Conservation (phyloP, 2,113 vertebrate species). For the cat (Felis catus) region F.catus_Fca126_mat1.0 CM031424.1:23025001-23025500, state of each 20-base stretch:
- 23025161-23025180: not conserved
- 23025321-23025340: not conserved
- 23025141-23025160: not conserved
- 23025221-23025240: not conserved
- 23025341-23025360: not conserved
- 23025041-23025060: not conserved
- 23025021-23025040: not conserved
- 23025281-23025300: not conserved
- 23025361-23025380: not conserved
- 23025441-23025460: not conserved
- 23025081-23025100: not conserved
- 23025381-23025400: not conserved
- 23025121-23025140: not conserved
- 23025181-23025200: not conserved
- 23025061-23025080: not conserved
- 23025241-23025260: not conserved
- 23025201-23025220: not conserved
- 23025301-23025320: not conserved
- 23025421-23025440: not conserved
- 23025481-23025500: not conserved
- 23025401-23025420: not conserved
- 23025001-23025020: not conserved
- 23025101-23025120: not conserved
- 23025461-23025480: not conserved
- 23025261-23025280: not conserved